phyloP scores from a whole-genome alignment of 2,888 invertebrate genomes.

The Lacanobia oleracea region DNA sequence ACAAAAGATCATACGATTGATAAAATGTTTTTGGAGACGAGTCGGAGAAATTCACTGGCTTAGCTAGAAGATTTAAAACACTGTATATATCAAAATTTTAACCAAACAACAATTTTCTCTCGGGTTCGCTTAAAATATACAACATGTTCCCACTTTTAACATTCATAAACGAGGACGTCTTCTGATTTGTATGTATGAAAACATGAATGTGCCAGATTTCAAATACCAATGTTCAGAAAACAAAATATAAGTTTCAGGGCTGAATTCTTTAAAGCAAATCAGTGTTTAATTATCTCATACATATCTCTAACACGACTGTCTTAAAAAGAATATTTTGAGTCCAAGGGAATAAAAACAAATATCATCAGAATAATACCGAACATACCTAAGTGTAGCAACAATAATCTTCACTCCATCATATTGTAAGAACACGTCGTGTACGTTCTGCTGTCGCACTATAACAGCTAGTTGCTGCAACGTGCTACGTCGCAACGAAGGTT shows the following conservation, averaged over 20 bases:
- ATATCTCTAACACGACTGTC: too few species aligned
- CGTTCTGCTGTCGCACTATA: slow-evolving; percentile 91
- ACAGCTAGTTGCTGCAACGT: slow-evolving; percentile 93
- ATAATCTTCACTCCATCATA: slow-evolving; percentile 89
- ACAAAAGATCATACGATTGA: slow-evolving; percentile 30
- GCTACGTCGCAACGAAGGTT: slow-evolving; percentile 92
- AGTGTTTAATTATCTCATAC: neutral
- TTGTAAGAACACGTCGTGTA: slow-evolving; percentile 91
- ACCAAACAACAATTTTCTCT: too few species aligned
- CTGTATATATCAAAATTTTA: too few species aligned
- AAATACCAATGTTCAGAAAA: neutral
- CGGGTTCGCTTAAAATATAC: too few species aligned
- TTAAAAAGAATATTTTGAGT: too few species aligned
- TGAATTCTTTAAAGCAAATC: neutral
- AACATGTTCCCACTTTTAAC: too few species aligned
- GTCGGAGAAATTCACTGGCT: neutral
- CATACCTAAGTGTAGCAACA: slow-evolving; percentile 81
- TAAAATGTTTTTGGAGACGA: slow-evolving; percentile 6
- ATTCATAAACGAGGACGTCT: neutral
- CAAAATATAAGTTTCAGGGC: neutral
- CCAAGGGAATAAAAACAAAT: too few species aligned
- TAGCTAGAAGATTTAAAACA: neutral
- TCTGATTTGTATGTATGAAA: slow-evolving; percentile 6
- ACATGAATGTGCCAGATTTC: neutral
- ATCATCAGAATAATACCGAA: neutral